Evolutionary conservation across 2,113 vertebrate species (phyloP).

Genomic region (Sclerurus mexicanus): DNA sequence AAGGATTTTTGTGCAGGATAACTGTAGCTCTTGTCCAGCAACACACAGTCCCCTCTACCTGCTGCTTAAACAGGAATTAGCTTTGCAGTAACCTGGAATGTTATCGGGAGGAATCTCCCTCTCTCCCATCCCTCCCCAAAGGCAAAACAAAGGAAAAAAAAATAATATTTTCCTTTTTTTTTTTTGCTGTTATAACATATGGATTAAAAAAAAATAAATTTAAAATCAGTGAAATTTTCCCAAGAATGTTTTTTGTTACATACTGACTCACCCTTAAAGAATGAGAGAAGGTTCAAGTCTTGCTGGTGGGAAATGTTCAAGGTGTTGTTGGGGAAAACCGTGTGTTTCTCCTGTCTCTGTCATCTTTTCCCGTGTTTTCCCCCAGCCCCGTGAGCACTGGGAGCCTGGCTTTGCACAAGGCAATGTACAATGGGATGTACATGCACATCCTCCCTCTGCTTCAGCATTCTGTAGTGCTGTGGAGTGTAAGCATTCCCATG

Average conservation of each 20-base stretch:
- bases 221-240: neutral
- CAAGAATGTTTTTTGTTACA: neutral
- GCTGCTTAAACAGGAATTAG: neutral
- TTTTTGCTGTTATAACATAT: neutral
- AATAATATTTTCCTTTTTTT: neutral
- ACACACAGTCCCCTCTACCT: neutral
- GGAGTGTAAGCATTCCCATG: neutral
- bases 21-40: neutral
- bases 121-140: neutral
- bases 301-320: fast-evolving
- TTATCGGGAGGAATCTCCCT: neutral
- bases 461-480: neutral
- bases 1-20: neutral
- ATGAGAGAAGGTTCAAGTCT: neutral
- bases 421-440: no score
- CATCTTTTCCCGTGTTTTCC: neutral
- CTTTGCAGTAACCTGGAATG: neutral
- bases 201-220: neutral
- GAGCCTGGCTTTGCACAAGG: neutral
- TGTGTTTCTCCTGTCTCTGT: fast-evolving
- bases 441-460: neutral
- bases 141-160: neutral
- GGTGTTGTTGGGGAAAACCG: neutral
- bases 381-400: neutral
- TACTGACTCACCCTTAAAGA: neutral